Conservation (phyloP, 1,140 invertebrate species). For the Zaprionus taronus region DNA sequence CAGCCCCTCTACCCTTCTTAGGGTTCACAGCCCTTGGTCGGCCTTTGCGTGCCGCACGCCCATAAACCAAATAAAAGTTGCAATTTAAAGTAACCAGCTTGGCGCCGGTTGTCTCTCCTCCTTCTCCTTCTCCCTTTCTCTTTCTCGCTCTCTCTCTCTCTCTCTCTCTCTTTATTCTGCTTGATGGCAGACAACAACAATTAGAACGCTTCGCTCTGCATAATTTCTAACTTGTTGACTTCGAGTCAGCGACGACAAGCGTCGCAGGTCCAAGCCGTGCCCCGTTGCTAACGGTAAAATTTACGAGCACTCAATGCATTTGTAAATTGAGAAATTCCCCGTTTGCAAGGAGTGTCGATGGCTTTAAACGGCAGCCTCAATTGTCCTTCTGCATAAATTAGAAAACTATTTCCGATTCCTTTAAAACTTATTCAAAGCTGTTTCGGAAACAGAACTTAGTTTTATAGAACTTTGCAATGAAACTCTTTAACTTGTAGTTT, state of each 20-base stretch:
- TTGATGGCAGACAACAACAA: conserved; percentile 45
- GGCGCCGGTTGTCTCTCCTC: conserved; percentile 4
- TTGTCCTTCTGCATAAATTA: neutral
- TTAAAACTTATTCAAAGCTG: neutral
- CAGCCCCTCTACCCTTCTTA: neutral
- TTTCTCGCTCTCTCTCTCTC: neutral
- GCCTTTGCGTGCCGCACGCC: conserved; percentile 38
- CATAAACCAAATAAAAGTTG: conserved; percentile 53
- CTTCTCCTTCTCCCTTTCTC: neutral
- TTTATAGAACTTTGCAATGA: neutral
- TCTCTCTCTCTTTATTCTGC: neutral
- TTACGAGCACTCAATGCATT: conserved; percentile 54
- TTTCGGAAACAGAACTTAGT: neutral
- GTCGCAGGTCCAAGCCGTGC: conserved; percentile 20
- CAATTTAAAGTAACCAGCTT: conserved; percentile 42
- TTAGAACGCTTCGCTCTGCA: conserved; percentile 48
- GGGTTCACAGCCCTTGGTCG: conserved; percentile 10
- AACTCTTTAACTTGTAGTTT: neutral
- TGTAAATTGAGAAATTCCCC: conserved; percentile 55
- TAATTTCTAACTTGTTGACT: conserved; percentile 65
- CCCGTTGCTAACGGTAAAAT: conserved; percentile 32
- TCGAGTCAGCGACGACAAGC: conserved; percentile 19
- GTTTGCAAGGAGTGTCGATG: conserved; percentile 3
- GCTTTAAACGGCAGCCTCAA: neutral
- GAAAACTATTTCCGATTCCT: neutral